Conservation (phyloP, 1,140 invertebrate genomes). For the Charaxes varanes region DNA sequence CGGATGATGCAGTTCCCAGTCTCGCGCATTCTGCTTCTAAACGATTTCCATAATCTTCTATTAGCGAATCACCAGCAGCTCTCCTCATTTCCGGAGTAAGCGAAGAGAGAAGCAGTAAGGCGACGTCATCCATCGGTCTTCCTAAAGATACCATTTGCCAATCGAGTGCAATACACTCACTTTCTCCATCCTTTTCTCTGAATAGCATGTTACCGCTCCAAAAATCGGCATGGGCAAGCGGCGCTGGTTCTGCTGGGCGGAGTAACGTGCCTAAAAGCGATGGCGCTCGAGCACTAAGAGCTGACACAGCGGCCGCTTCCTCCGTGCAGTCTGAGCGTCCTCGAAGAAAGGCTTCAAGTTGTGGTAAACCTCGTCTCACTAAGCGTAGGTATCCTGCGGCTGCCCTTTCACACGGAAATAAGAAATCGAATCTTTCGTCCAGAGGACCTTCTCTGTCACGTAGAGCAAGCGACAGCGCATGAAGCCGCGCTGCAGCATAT, state of each 20-base stretch:
- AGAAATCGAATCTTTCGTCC: slow-evolving; percentile 81
- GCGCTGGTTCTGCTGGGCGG: slow-evolving; percentile 80
- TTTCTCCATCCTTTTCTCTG: slow-evolving; percentile 68
- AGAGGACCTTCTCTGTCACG: slow-evolving; percentile 78
- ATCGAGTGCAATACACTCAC: slow-evolving; percentile 81
- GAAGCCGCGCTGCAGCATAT: slow-evolving; percentile 80
- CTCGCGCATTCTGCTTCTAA: slow-evolving; percentile 74
- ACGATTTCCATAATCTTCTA: slow-evolving; percentile 81
- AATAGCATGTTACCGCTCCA: slow-evolving; percentile 89
- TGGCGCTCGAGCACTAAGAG: slow-evolving; percentile 50
- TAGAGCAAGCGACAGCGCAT: slow-evolving; percentile 80
- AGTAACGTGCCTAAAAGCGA: slow-evolving; percentile 75
- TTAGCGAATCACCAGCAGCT: slow-evolving; percentile 75
- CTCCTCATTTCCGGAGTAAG: slow-evolving; percentile 81
- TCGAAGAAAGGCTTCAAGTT: slow-evolving; percentile 81
- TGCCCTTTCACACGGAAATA: slow-evolving; percentile 84
- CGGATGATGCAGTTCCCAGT: slow-evolving; percentile 77
- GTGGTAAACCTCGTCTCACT: slow-evolving; percentile 82
- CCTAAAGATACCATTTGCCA: slow-evolving; percentile 91
- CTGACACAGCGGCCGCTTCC: slow-evolving; percentile 56
- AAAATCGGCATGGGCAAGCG: slow-evolving; percentile 86
- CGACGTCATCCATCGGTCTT: slow-evolving; percentile 81
- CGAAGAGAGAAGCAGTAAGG: slow-evolving; percentile 85
- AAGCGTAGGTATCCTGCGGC: slow-evolving; percentile 86
- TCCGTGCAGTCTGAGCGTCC: slow-evolving; percentile 74